Evolutionary conservation across 1,140 invertebrate genomes (phyloP).

Genomic region (Zeugodacus cucurbitae): DNA sequence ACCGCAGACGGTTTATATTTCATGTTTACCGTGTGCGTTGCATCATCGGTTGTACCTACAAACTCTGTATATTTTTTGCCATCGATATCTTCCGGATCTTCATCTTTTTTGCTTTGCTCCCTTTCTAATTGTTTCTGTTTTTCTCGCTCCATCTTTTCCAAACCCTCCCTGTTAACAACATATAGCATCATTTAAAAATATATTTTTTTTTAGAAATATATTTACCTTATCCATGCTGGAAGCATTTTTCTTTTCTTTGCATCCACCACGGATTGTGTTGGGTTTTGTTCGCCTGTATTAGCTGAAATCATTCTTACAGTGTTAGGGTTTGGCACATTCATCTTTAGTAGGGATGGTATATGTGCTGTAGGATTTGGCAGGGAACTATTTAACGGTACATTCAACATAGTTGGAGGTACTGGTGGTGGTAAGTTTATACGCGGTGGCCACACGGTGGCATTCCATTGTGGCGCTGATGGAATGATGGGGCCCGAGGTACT

Average conservation of each 20-base stretch:
- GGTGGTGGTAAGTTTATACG: slow-evolving; percentile 47
- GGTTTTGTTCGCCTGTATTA: not conserved
- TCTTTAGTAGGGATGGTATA: slow-evolving; percentile 59
- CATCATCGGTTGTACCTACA: not conserved
- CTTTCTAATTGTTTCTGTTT: slow-evolving; percentile 89
- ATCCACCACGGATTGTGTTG: slow-evolving; percentile 70
- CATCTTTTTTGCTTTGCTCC: slow-evolving; percentile 63
- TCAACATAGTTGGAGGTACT: slow-evolving; percentile 13
- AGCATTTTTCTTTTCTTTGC: slow-evolving; percentile 90
- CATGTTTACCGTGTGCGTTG: slow-evolving; percentile 21
- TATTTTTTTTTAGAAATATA: not conserved
- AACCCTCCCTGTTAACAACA: slow-evolving; percentile 67
- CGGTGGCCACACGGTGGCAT: slow-evolving; percentile 38
- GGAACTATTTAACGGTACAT: not conserved
- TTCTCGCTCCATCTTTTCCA: slow-evolving; percentile 97
- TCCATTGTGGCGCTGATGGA: slow-evolving; percentile 48
- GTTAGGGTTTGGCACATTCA: slow-evolving; percentile 63
- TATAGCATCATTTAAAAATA: not conserved
- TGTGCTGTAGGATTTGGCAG: slow-evolving; percentile 55
- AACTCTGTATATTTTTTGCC: not conserved
- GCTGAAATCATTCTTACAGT: slow-evolving; percentile 42
- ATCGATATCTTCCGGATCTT: not conserved
- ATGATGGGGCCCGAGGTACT: not conserved
- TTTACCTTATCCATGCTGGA: slow-evolving; percentile 87
- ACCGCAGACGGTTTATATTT: slow-evolving; percentile 48